Evolutionary conservation across 2,888 invertebrate genomes (phyloP), one percentile per base, ranked within the genome.

Genomic region (Abscondita cerata): DNA sequence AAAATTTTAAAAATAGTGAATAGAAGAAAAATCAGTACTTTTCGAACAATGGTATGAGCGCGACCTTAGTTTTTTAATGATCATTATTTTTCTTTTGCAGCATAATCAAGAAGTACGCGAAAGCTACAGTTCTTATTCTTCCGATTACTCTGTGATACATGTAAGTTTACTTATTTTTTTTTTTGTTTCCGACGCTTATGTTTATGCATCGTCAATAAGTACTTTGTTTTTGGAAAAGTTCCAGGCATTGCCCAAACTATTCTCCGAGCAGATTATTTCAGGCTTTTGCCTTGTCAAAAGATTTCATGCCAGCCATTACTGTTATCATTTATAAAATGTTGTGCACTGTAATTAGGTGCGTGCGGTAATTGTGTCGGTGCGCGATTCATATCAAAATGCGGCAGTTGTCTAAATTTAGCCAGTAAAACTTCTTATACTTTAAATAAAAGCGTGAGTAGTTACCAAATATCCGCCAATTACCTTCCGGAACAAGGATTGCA

Each of bases 181-280:
- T 2, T 25, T 2, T 6, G 38, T 13, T n/a, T 38, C 9, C 38
- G 38, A 4, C 38, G 13, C 38, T 38, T 3, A 13, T 18, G 41
- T 48, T 8, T 33, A 19, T 18, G 33, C 51, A 11, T 52, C 58
- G 31, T 52, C 48, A 53, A 59, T 62, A 57, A 56, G 56, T 50
- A 41, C 62, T 46, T 19, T 50, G 52, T 48, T 70, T 74, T 76
- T 78, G 78, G 78, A 78, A 61, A 66, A 65, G 68, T 69, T 76
- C 79, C 78, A 77, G 72, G 70, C 68, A 70, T 69, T 66, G 70
- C 74, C 73, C 70, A 73, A 74, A 72, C 70, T 60, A 73, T 72
- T 69, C 70, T 59, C 66, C 70, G 70, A 70, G 74, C 74, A 70
- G 73, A 73, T 76, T 79, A 80, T 78, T 79, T 78, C 76, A 75